Evolutionary conservation across 2,113 vertebrate genomes (phyloP).

Genomic region (Climacteris rufus): DNA sequence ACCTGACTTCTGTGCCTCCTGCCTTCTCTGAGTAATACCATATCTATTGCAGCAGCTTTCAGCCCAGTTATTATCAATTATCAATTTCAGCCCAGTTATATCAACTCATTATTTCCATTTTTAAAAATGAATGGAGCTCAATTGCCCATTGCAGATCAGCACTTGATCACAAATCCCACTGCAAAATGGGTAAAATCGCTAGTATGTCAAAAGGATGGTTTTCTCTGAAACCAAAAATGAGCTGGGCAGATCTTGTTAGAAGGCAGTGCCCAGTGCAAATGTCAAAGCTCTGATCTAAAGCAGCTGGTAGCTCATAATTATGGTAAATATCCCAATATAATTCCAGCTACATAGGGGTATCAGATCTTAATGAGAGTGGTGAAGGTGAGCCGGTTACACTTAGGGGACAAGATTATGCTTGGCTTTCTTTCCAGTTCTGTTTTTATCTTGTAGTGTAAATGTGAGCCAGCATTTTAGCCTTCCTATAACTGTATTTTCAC

Average conservation of each 20-base stretch:
- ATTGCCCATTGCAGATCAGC: neutral
- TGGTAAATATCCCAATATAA: neutral
- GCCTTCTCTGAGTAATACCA: neutral
- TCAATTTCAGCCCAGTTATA: neutral
- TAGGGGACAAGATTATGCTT: neutral
- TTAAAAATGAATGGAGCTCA: neutral
- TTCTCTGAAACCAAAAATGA: neutral
- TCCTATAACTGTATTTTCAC: neutral
- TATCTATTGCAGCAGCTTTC: neutral
- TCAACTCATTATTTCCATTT: neutral
- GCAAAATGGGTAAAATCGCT: fast-evolving
- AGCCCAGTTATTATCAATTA: neutral
- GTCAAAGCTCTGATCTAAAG: neutral
- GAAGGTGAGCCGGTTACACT: neutral
- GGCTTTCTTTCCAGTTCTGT: neutral
- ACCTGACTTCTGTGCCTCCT: neutral
- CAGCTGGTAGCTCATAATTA: neutral
- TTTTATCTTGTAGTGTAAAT: neutral
- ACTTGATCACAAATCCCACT: neutral
- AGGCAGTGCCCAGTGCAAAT: neutral
- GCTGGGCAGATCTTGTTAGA: neutral
- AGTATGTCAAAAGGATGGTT: fast-evolving
- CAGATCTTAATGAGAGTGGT: neutral
- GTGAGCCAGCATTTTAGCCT: neutral
- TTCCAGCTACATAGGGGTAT: neutral